Percentiles rank a stretch among this genome's conserved stretches.
Conservation (phyloP, 2,113 vertebrate genomes). For the Jaculus jaculus region DNA sequence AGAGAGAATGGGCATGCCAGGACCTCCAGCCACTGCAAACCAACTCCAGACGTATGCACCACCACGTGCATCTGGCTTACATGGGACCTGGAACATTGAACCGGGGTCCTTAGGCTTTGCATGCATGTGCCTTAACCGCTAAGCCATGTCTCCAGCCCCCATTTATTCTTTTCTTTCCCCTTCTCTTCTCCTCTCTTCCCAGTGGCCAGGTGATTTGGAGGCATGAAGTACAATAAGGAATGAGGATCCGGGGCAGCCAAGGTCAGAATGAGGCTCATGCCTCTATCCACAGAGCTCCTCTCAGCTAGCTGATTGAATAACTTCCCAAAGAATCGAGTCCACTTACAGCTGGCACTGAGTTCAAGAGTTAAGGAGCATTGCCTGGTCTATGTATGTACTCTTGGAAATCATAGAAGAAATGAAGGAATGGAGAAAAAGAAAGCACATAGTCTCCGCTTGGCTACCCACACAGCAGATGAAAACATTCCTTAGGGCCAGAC, state of each 20-base stretch:
- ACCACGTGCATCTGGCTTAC: too few species aligned
- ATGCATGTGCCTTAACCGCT: too few species aligned
- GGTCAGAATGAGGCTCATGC: background rate
- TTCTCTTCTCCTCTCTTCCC: too few species aligned
- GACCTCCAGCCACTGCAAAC: too few species aligned
- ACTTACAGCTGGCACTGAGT: background rate
- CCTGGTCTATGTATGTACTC: background rate
- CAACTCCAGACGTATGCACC: too few species aligned
- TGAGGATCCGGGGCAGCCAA: background rate
- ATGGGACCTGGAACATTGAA: too few species aligned
- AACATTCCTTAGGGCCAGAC: slow-evolving; percentile 1
- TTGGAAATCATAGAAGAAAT: background rate
- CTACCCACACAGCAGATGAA: background rate
- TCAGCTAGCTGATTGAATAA: background rate
- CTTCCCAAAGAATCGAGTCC: background rate
- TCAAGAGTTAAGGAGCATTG: background rate
- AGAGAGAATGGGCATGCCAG: too few species aligned
- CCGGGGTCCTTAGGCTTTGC: too few species aligned
- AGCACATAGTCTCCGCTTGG: background rate
- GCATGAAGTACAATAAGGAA: background rate
- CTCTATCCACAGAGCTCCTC: background rate
- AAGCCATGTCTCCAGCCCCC: too few species aligned
- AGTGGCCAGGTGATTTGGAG: too few species aligned
- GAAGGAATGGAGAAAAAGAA: background rate
- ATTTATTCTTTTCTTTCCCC: too few species aligned